Conservation (phyloP, 2,113 vertebrate species). For the Pseudonaja textilis region DNA sequence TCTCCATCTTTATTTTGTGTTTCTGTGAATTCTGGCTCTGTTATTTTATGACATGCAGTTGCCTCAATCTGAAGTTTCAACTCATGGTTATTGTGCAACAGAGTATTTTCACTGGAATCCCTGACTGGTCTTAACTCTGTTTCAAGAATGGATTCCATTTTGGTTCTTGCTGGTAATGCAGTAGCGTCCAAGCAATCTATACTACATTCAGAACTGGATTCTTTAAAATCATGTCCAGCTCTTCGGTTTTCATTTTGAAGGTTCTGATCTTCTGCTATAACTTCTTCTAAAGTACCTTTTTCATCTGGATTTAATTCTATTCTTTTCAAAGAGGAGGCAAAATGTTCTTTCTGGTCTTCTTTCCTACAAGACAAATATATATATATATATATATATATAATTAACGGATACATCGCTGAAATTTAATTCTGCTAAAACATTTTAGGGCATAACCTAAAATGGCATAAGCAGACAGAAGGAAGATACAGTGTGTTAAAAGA, state of each 20-base stretch:
- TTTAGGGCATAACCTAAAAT: background rate
- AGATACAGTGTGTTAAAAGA: background rate
- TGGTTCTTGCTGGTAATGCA: slow-evolving; percentile 45
- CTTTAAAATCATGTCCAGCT: slow-evolving; percentile 30
- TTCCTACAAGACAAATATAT: slow-evolving; percentile 63
- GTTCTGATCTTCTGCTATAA: slow-evolving; percentile 30
- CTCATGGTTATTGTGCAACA: slow-evolving; percentile 24
- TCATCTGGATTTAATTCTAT: slow-evolving; percentile 53
- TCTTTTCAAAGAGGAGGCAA: slow-evolving; percentile 35
- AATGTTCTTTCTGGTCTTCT: slow-evolving; percentile 49
- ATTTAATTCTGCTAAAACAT: background rate
- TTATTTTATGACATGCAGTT: slow-evolving; percentile 5
- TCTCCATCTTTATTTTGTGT: slow-evolving; percentile 43
- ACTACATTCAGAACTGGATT: slow-evolving; percentile 30
- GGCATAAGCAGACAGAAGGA: background rate
- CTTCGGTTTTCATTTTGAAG: slow-evolving; percentile 42
- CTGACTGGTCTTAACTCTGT: background rate
- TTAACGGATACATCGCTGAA: background rate
- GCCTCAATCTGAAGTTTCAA: slow-evolving; percentile 39
- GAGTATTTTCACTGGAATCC: slow-evolving; percentile 24
- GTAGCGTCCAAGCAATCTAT: slow-evolving; percentile 11
- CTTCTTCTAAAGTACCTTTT: background rate
- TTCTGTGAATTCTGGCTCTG: slow-evolving; percentile 41
- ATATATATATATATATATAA: slow-evolving; percentile 16
- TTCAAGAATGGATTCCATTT: slow-evolving; percentile 3